Conservation (phyloP, 2,797 vertebrate species). For the Crypturellus tataupa region DNA sequence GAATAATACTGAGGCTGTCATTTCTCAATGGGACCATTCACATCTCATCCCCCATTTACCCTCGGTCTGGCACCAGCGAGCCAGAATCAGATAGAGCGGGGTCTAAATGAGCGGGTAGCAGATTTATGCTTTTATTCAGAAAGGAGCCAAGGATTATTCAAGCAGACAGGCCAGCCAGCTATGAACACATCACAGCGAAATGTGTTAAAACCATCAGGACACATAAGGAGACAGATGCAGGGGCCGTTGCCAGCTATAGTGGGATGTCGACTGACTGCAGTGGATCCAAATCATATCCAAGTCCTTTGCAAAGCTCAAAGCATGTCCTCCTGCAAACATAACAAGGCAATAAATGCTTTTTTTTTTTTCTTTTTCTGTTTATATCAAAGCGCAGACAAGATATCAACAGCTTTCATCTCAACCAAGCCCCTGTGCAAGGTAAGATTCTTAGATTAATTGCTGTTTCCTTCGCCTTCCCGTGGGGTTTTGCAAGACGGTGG, state of each 20-base stretch:
- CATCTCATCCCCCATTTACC: neutral
- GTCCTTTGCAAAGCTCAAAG: neutral
- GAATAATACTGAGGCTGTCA: neutral
- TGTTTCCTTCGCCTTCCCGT: neutral
- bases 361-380: conserved; percentile 6
- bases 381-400: conserved; percentile 47
- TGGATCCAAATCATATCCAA: neutral
- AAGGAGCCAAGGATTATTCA: neutral
- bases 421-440: conserved; percentile 47
- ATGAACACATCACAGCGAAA: neutral
- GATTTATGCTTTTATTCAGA: neutral
- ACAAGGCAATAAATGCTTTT: neutral
- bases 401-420: conserved; percentile 31
- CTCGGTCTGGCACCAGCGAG: neutral
- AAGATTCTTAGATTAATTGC: neutral
- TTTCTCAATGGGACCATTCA: neutral
- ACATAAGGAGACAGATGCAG: neutral
- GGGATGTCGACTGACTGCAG: neutral
- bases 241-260: neutral
- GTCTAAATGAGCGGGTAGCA: neutral
- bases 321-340: neutral
- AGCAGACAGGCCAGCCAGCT: neutral
- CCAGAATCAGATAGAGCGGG: neutral
- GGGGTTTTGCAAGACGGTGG: neutral
- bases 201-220: neutral